phyloP scores from a whole-genome alignment of 2,113 vertebrate genomes.

The Chaetops frenatus region DNA sequence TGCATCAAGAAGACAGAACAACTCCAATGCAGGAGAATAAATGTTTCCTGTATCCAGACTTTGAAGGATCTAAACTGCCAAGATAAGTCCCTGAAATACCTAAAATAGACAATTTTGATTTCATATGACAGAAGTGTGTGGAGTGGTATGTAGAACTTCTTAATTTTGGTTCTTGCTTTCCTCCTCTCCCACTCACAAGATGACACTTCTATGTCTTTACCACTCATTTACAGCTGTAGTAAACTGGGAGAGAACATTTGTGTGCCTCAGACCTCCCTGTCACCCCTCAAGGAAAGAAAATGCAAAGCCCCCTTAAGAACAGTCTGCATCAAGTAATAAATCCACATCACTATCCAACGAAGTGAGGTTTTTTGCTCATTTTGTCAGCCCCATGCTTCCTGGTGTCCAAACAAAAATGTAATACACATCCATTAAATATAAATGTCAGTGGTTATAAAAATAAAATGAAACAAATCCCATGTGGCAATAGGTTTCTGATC shows the following conservation, averaged over 20 bases:
- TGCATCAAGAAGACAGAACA: not conserved
- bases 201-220: constrained; percentile 13
- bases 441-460: not conserved
- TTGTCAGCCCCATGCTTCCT: not conserved
- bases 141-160: constrained; percentile 4
- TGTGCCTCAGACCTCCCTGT: not conserved
- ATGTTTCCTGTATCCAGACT: constrained; percentile 14
- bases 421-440: not conserved
- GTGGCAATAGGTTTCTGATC: not conserved
- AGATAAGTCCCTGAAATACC: constrained; percentile 9
- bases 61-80: constrained; percentile 6
- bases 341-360: not conserved
- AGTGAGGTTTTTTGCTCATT: not conserved
- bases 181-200: constrained; percentile 39
- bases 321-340: not conserved
- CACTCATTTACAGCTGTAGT: constrained; percentile 36
- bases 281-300: not conserved
- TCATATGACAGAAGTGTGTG: constrained; percentile 26
- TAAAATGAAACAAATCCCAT: not conserved
- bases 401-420: not conserved
- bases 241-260: constrained; percentile 12
- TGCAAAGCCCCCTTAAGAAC: not conserved
- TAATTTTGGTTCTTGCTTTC: constrained; percentile 42
- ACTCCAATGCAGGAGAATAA: not conserved
- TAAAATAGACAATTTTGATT: not conserved